These are phyloP conservation scores for Crioceris asparagi DNA, from an alignment of 2,888 invertebrate species.

Conservation along the genomic window DNA sequence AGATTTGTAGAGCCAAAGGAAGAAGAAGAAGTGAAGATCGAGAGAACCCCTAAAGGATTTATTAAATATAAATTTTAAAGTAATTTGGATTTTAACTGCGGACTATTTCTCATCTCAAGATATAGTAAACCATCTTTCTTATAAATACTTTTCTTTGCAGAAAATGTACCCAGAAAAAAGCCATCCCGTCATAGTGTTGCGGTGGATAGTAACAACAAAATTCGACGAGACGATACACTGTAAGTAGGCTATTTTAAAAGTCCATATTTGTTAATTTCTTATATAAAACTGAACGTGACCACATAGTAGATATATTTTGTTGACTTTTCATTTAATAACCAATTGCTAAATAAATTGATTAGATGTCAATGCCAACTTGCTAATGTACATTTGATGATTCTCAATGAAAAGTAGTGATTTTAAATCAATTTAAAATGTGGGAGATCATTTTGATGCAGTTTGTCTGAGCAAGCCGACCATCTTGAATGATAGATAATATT, in stretches of 20 bases:
- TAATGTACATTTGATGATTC: no score
- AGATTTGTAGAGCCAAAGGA: no score
- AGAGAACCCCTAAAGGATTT: background rate
- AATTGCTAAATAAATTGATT: no score
- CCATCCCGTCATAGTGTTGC: conserved; percentile 39
- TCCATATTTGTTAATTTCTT: background rate
- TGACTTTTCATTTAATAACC: no score
- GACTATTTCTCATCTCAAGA: background rate
- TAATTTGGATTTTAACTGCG: background rate
- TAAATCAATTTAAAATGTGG: no score
- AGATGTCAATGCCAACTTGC: no score
- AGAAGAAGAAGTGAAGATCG: no score
- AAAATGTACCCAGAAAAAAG: conserved; percentile 24
- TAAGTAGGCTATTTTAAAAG: conserved; percentile 27
- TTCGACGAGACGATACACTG: conserved; percentile 30
- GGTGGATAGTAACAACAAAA: conserved; percentile 33
- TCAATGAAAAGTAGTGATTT: no score
- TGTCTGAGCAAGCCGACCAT: no score
- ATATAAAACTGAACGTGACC: background rate
- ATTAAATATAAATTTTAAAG: background rate
- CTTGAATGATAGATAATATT: no score
- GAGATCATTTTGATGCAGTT: no score
- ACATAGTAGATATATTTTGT: background rate
- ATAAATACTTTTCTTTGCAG: conserved; percentile 17
- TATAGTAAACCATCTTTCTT: background rate